Base-by-base conservation (phyloP, 92 coral and sea anemone genomes). In the Pocillopora grandis region DNA sequence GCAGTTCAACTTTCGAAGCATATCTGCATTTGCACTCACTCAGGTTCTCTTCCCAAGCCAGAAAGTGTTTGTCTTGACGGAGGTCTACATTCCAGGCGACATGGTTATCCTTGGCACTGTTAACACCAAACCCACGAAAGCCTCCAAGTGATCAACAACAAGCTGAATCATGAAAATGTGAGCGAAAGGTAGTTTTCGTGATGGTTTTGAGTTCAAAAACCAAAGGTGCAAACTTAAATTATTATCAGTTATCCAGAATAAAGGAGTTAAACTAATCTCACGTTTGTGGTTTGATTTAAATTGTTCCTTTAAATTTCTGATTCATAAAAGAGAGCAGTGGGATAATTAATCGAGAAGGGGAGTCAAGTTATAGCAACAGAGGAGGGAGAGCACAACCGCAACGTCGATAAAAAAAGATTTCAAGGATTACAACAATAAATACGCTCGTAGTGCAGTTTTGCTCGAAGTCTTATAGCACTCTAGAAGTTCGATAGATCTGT, bases 41-140 rank as follows among this genome's bases (percentile, higher is more conserved):
- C 86, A 82, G 70, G 86, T 82, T 31, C 86, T 82, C 58, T 82
- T 82, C 79, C 86, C 86, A 9, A 59, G 19, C 70, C 27, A 69
- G 36, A 82, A 71, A 35, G 71, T 60, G 2, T 82, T 82, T n/a
- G 16, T 21, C 37, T 19, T 82, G 78, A 82, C 78, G 27, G 86
- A 82, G 86, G 86, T 82, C 19, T 71, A 82, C 79, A 72, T 82
- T 57, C 86, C 86, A 17, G 86, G 71, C 68, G 86, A 72, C 79
- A 82, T 82, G 86, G 31, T 82, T 18, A 72, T 82, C 27, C 71
- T 82, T 82, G 86, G 86, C 10, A 58, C 63, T 23, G 86, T 82
- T 36, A 71, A 57, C 71, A 71, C 78, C 48, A 71, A 17, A 2
- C 37, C 64, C 68, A 81, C 23, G 19, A 56, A 59, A 35, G 76